Conservation (phyloP, 2,797 vertebrate genomes). For the Pelochelys cantorii region DNA sequence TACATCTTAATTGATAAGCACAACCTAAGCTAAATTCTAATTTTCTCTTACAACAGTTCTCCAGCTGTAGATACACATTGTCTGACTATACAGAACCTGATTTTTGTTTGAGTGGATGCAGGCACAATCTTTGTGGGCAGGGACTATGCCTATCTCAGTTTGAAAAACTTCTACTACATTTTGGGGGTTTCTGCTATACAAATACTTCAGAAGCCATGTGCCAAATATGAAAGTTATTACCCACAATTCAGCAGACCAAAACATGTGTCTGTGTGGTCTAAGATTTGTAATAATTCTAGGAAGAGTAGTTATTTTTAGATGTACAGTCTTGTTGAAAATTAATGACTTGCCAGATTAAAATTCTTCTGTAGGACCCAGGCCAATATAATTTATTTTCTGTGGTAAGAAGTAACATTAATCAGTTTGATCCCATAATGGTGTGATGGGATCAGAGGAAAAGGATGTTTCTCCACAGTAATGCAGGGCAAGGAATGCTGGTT, state of each 20-base stretch:
- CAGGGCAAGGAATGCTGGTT: background rate
- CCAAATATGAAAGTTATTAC: background rate
- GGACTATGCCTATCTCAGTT: background rate
- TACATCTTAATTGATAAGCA: background rate
- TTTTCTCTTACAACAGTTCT: conserved; percentile 31
- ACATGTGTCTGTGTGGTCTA: background rate
- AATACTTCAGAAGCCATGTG: conserved; percentile 25
- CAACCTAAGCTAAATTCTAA: background rate
- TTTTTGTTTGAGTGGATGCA: background rate
- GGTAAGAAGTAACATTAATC: background rate
- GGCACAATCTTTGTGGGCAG: background rate
- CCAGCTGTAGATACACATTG: background rate
- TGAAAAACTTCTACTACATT: background rate
- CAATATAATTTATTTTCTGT: background rate
- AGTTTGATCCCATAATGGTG: background rate
- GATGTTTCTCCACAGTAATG: background rate
- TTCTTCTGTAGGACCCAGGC: background rate
- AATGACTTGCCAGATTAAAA: background rate
- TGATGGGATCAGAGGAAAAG: background rate
- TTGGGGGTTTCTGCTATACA: background rate
- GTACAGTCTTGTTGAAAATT: background rate
- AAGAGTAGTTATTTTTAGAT: background rate
- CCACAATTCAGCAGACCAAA: background rate
- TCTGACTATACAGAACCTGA: background rate
- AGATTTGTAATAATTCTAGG: background rate